Base-by-base conservation (phyloP, 2,113 vertebrate genomes). In the Eulemur macaco region DNA sequence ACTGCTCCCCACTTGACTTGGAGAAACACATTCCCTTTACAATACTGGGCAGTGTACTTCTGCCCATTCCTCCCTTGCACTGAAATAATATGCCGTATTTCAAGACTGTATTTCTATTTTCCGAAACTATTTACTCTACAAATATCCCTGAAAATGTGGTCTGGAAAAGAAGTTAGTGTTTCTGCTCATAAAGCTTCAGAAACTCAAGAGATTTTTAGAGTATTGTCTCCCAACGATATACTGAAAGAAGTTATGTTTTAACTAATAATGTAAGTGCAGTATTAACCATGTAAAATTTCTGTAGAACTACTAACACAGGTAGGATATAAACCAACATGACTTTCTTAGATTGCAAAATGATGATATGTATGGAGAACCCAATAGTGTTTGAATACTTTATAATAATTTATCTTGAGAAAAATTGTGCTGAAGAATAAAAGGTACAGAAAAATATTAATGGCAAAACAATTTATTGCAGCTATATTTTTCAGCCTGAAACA, bases 41-140 rank as follows among this genome's bases (percentile, higher is more conserved):
- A 13, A 9, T 6, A 42, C 0, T 18, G 1, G 7, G 8, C 4
- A 31, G 17, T 63, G 52, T 42, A 47, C 2, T 52, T 10, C 8
- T 50, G 20, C 4, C 8, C 8, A 92, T 56, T 37, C 56, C 5
- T 27, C 3, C 18, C 66, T 45, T 82, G 13, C 6, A 89, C 45
- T 83, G 10, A 21, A 73, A 66, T 42, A 47, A 56, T 6, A 77
- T 1, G 54, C 4, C 23, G 0, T 58, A 56, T 31, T 89, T 31
- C n/a, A 71, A 58, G 31, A 29, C 18, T 63, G 7, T n/a, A n/a
- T 58, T 84, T 73, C 31, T 86, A 3, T 89, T 91, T 39, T 29
- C 12, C 0, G 64, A 91, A 18, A 25, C 7, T 87, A 4, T 63
- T 91, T 10, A 78, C 8, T 69, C 25, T 73, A 47, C 27, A 80